Percentiles rank a stretch among this genome's conserved stretches.
These are phyloP conservation scores for Sebastes alutus DNA, from an alignment of 2,797 vertebrate species.

Conservation along the genomic window DNA sequence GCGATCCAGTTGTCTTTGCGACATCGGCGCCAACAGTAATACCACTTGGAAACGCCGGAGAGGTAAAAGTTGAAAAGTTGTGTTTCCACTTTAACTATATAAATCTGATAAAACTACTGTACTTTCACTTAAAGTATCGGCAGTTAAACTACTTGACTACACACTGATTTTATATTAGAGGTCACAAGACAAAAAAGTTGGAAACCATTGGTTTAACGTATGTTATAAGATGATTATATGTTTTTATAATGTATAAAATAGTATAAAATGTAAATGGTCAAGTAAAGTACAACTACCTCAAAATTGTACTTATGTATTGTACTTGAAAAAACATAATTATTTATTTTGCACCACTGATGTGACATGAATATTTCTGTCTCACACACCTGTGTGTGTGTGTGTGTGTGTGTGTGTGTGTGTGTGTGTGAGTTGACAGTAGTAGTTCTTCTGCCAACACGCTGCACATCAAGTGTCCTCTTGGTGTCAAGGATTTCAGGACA, in stretches of 20 bases:
- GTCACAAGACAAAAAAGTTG: neutral
- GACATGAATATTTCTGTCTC: neutral
- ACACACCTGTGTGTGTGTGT: neutral
- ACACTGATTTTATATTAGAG: too few relatives aligned
- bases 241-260: neutral
- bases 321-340: neutral
- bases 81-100: too few relatives aligned
- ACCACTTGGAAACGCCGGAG: too few relatives aligned
- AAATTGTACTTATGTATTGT: too few relatives aligned
- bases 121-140: too few relatives aligned
- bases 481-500: conserved; percentile 6
- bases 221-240: too few relatives aligned
- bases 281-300: too few relatives aligned
- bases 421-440: neutral
- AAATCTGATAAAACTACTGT: too few relatives aligned
- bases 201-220: neutral
- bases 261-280: neutral
- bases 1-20: too few relatives aligned
- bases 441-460: neutral
- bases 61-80: too few relatives aligned
- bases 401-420: neutral
- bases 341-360: neutral
- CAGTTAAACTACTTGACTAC: too few relatives aligned
- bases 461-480: neutral
- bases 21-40: too few relatives aligned